Conservation (phyloP, 2,113 vertebrate genomes). For the Strix aluco region DNA sequence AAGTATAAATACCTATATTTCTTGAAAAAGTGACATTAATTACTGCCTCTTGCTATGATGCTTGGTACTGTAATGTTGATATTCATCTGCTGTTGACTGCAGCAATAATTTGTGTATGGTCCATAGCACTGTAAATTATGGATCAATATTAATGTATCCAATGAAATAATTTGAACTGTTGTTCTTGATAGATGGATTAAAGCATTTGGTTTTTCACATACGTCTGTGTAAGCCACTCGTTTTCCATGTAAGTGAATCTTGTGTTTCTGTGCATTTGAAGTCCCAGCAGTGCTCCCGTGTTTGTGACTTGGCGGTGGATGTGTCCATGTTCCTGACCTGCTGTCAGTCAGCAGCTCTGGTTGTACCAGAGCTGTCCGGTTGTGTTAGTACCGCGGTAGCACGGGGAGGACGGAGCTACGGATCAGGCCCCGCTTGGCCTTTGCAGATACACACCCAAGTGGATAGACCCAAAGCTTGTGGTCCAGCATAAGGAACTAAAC, state of each 20-base stretch:
- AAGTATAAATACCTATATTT: conserved; percentile 77
- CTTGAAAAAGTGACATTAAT: conserved; percentile 79
- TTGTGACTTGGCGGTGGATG: not conserved
- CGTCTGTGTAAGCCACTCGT: conserved; percentile 61
- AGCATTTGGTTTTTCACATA: conserved; percentile 81
- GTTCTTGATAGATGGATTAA: conserved; percentile 85
- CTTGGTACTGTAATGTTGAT: conserved; percentile 87
- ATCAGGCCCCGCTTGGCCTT: not conserved
- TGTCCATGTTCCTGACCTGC: not conserved
- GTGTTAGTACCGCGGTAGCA: not conserved
- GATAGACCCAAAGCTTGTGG: not conserved
- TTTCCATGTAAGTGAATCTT: conserved; percentile 45
- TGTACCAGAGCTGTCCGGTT: not conserved
- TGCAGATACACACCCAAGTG: fast-evolving
- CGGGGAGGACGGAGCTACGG: fast-evolving
- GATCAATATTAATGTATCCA: conserved; percentile 82
- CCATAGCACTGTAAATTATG: conserved; percentile 83
- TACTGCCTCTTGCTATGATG: conserved; percentile 80
- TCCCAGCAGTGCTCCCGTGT: not conserved
- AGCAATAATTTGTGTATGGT: conserved; percentile 82
- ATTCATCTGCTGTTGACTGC: conserved; percentile 79
- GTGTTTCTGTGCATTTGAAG: not conserved
- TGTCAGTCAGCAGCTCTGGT: not conserved
- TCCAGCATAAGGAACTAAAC: not conserved
- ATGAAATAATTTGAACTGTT: conserved; percentile 81